Base-by-base conservation (phyloP, 2,888 invertebrate species). In the Luperina testacea region DNA sequence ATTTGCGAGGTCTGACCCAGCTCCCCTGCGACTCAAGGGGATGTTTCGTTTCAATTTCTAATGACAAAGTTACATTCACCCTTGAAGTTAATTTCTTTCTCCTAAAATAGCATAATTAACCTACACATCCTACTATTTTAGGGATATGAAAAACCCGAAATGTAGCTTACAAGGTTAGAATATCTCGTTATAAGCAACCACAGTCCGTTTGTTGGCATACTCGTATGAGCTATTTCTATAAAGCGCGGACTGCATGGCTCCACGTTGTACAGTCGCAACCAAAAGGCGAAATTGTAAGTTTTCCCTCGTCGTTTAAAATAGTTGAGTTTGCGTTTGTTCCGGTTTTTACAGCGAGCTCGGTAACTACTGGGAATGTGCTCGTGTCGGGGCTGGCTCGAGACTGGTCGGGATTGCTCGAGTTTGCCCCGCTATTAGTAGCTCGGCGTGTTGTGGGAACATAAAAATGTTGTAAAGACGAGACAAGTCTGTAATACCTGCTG, bases 251-350 rank as follows among this genome's bases (percentile, higher is more conserved):
- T 24, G 42, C 48, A 2, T 75, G 73, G 74, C 81, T 45, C 72
- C 24, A 77, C 65, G 3, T 27, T 20, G 51, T 75, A 68, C 78
- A 59, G 67, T 73, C 20, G 57, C 38, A 17, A 72, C 72, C 72
- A 81, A 87, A 90, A 87, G 81, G 82, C 77, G 77, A 84, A 78
- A 80, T 87, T 78, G 72, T 84, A 86, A 90, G 86, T 85, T 87
- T 87, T 87, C 82, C 72, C 45, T 67, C 69, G 63, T 80, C 71
- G 82, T 69, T 85, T 77, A 74, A 74, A 85, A 83, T 77, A 72
- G 80, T 84, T 78, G 67, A 67, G 75, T 85, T 80, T 63, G 78
- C 80, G 73, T 86, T 79, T 84, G 81, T 76, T 78, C 24, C 61
- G 38, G 78, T 85, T 83, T 87, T 83, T 79, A 82, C 75, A 72